Evolutionary conservation across 2,113 vertebrate genomes (phyloP).

Genomic region (Hippolais icterina): DNA sequence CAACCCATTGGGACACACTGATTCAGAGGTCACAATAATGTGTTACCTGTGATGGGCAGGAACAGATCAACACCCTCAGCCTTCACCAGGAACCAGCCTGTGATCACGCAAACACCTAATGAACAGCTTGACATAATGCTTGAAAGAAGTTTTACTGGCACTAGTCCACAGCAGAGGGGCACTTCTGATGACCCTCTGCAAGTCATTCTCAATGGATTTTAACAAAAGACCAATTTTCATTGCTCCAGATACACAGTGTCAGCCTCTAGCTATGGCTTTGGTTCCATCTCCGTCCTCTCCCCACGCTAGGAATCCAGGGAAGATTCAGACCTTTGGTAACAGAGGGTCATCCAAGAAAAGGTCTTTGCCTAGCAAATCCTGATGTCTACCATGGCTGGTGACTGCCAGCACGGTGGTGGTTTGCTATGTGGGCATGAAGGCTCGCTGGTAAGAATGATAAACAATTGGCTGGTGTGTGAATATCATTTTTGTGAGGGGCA

Average conservation of each 20-base stretch:
- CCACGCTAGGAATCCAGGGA: not conserved
- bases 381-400: not conserved
- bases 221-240: not conserved
- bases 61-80: accelerated
- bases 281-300: not conserved
- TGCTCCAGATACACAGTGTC: not conserved
- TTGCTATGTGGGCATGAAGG: not conserved
- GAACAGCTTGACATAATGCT: not conserved
- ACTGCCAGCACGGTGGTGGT: not conserved
- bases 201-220: not conserved
- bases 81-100: not conserved
- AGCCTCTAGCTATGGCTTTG: not conserved
- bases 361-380: not conserved
- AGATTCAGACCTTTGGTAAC: not conserved
- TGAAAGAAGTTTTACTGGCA: not conserved
- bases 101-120: not conserved
- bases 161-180: not conserved
- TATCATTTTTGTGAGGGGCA: not conserved
- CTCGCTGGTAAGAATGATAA: not conserved
- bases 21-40: not conserved
- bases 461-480: not conserved
- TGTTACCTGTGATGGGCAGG: accelerated
- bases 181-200: not conserved
- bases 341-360: not conserved
- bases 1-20: accelerated